phyloP scores from a whole-genome alignment of 2,797 vertebrate species.

The Schizothorax lantsangensis region DNA sequence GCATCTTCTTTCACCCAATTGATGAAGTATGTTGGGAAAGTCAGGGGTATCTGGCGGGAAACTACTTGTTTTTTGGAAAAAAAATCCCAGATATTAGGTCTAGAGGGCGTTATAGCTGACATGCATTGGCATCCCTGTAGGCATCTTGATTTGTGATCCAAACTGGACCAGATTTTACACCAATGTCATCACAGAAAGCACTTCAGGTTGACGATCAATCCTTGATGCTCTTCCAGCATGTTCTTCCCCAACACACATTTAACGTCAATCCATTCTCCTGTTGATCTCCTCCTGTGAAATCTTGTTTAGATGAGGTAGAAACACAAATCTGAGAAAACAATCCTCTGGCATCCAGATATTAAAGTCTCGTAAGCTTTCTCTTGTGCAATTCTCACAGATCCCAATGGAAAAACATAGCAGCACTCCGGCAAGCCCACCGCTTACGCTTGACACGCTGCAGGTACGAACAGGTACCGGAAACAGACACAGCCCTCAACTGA shows the following conservation, averaged over 20 bases:
- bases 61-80: not conserved
- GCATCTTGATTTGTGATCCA: not conserved
- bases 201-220: conserved; percentile 50
- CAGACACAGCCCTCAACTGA: conserved; percentile 38
- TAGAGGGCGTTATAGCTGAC: not conserved
- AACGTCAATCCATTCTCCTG: conserved; percentile 38
- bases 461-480: conserved; percentile 63
- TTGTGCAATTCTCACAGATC: not conserved
- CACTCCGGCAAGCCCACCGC: not conserved
- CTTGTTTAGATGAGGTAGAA: not conserved
- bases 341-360: not conserved
- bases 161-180: not conserved
- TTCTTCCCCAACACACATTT: conserved; percentile 42
- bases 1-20: conserved; percentile 73
- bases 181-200: not conserved
- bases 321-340: not conserved
- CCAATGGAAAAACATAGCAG: conserved; percentile 55
- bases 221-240: conserved; percentile 31
- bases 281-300: not conserved
- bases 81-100: conserved; percentile 2
- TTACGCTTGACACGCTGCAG: conserved; percentile 51
- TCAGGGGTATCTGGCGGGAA: not conserved
- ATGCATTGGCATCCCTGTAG: not conserved
- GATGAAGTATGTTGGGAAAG: not conserved
- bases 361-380: not conserved